Base-by-base conservation (phyloP, 2,113 vertebrate genomes). In the Eptesicus fuscus region DNA sequence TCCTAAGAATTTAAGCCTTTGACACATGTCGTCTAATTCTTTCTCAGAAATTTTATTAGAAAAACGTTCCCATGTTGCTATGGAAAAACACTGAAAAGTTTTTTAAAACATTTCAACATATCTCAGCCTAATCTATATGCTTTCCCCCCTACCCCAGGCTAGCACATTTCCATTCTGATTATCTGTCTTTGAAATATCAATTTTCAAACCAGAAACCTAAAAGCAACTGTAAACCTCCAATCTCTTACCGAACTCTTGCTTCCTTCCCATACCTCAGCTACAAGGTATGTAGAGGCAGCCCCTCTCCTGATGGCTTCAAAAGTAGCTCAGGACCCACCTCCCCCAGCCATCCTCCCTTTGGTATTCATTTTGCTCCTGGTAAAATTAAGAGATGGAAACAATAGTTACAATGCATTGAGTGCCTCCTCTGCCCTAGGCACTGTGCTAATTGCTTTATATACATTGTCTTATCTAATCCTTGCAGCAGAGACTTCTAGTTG, bases 101-200 rank as follows among this genome's bases (percentile, higher is more conserved):
- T 74, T 61, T 83, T 88, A 91, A 86, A 61, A 70, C 70, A 88
- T n/a, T 44, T 78, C 47, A 91, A 37, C 25, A 73, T 42, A 63
- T 70, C 61, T 91, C 61, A 59, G 32, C 71, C 47, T 89, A 51
- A 91, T 23, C 56, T 80, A 28, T 25, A 91, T 23, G 11, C 32
- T 77, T 49, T 22, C 35, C 7, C 5, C 49, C 10, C 22, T 4
- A 4, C 7, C 40, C 51, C 47, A 11, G 3, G 5, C 82, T 90
- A 73, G 69, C 37, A 88, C n/a, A 86, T 93, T 89, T 91, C 56
- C 56, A 83, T 91, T 87, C 88, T 89, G 74, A 91, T 91, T 78
- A 22, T n/a, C 44, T 88, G 9, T 63, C 74, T 91, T 61, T 69
- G 69, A 86, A 88, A 95, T 30, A 49, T 1, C 30, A 76, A 13